Conservation (phyloP, 2,797 vertebrate species). For the Corythornis leucogaster region DNA sequence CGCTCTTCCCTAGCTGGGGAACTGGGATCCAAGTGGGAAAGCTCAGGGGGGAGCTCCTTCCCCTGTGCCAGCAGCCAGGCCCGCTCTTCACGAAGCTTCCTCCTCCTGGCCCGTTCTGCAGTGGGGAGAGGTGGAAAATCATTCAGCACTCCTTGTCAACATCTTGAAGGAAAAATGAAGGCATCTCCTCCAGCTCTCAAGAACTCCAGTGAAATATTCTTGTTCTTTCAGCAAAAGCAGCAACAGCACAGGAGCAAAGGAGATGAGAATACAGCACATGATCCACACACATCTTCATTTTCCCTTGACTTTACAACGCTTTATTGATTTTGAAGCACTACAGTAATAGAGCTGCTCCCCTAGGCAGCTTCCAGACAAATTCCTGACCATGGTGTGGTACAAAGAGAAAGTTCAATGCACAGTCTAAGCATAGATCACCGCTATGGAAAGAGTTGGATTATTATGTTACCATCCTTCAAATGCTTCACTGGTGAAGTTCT, state of each 20-base stretch:
- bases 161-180: neutral
- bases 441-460: neutral
- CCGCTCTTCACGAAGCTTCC: constrained; percentile 93
- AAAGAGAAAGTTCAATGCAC: neutral
- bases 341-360: neutral
- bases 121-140: neutral
- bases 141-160: neutral
- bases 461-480: neutral
- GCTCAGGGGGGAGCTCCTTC: constrained; percentile 92
- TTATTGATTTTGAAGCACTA: neutral
- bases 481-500: neutral
- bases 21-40: constrained; percentile 89
- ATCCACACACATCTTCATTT: neutral
- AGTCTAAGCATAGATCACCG: neutral
- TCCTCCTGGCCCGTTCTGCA: constrained; percentile 91
- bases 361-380: neutral
- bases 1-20: constrained; percentile 87
- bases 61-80: constrained; percentile 95
- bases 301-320: neutral
- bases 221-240: neutral
- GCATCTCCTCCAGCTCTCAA: neutral
- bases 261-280: neutral
- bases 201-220: neutral
- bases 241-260: neutral
- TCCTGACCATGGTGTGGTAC: neutral